Conservation (phyloP, 2,888 invertebrate genomes). For the Drosophila merina region DNA sequence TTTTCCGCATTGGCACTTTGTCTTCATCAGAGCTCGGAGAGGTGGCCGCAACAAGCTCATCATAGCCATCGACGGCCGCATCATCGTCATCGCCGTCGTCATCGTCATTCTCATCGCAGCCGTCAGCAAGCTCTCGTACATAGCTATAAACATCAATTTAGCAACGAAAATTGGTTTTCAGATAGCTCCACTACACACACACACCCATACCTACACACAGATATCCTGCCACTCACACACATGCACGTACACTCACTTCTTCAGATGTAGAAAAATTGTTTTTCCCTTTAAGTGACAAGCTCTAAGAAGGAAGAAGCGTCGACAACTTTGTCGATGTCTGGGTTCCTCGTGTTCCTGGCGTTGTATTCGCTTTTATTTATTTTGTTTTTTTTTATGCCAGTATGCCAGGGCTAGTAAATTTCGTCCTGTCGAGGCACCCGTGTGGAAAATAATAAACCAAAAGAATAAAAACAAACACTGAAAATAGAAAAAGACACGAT, state of each 20-base stretch:
- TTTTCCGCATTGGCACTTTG: constrained; percentile 76
- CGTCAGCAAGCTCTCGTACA: constrained; percentile 65
- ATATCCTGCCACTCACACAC: constrained; percentile 5
- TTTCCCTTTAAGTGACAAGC: constrained; percentile 78
- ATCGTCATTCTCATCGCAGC: constrained; percentile 55
- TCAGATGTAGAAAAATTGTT: constrained; percentile 76
- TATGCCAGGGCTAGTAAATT: constrained; percentile 47
- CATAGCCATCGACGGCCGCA: constrained; percentile 61
- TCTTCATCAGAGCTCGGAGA: constrained; percentile 62
- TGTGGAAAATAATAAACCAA: constrained; percentile 69
- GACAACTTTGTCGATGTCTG: constrained; percentile 48
- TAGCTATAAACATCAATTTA: constrained; percentile 80
- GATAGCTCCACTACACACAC: constrained; percentile 58
- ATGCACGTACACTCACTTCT: constrained; percentile 24
- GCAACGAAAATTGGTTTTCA: constrained; percentile 79
- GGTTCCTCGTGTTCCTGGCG: constrained; percentile 11
- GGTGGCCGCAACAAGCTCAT: constrained; percentile 74
- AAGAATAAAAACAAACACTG: constrained; percentile 9
- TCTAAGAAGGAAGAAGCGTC: constrained; percentile 23
- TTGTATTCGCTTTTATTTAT: constrained; percentile 32
- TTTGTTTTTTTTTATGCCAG: constrained; percentile 29
- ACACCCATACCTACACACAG: background rate
- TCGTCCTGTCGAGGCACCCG: constrained; percentile 62
- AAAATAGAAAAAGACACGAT: constrained; percentile 19
- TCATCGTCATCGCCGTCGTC: constrained; percentile 40